Evolutionary conservation across 2,888 invertebrate species (phyloP), one percentile per base, ranked within the genome.

Genomic region (Macrosiphum euphorbiae): DNA sequence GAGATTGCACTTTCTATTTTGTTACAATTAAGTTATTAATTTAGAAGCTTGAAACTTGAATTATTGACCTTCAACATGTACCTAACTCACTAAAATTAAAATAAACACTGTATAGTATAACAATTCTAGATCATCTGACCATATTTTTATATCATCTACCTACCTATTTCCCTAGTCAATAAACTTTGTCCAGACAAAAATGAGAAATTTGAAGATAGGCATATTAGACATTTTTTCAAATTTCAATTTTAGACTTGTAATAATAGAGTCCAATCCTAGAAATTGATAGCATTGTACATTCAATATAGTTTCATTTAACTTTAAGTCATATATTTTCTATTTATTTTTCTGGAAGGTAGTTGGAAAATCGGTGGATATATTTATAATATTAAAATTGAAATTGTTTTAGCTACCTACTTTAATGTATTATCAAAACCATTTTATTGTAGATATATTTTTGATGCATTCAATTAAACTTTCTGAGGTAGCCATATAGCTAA

Each of bases 151-250:
- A 35, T 52, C 35, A 52, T 88, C 50, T 1, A 20, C 35, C 11
- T 13, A 50, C 35, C 11, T 13, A 50, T 50, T 88, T 28, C 8
- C n/a, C 35, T 35, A 88, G n/a, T n/a, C 7, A 20, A 84, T 13
- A 2, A 84, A 35, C 24, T 41, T 84, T 20, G 20, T 41, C 84
- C 84, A 20, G 5, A 52, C 4, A 87, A 52, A 87, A 86, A 47
- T 86, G 47, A 47, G 11, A 87, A 87, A n/a, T 87, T 50, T 87
- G n/a, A n/a, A n/a, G n/a, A 87, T 52, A 52, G 1, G 2, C 20
- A 87, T 50, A 50, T 87, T 28, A 50, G 52, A 87, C n/a, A 87
- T 11, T 87, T 52, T 87, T n/a, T 87, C 50, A 52, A 87, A 87
- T 87, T n/a, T 52, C 50, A 16, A 87, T 87, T 87, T 50, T n/a